These are phyloP conservation scores for Hemicordylus capensis DNA, from an alignment of 2,113 vertebrate genomes.

Conservation along the genomic window DNA sequence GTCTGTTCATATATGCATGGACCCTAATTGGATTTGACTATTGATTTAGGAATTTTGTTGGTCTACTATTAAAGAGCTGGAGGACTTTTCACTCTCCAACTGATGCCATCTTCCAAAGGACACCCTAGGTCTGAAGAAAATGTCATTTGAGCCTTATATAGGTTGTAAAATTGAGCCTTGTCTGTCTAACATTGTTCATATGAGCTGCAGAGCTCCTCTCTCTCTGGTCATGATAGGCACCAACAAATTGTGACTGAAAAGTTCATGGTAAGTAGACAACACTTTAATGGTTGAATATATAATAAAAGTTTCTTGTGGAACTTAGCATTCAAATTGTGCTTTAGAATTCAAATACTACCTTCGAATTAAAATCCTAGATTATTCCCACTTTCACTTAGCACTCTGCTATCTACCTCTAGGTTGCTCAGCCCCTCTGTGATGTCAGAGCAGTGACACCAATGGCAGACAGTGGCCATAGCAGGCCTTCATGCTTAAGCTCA, in stretches of 20 bases:
- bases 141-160: not conserved
- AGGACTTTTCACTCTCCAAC: not conserved
- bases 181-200: not conserved
- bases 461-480: not conserved
- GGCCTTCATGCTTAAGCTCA: too few species aligned
- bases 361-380: not conserved
- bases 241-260: not conserved
- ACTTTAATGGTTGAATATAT: not conserved
- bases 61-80: not conserved
- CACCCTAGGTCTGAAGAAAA: not conserved
- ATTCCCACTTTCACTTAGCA: not conserved
- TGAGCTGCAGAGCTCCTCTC: not conserved
- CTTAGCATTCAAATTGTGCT: not conserved
- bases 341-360: not conserved
- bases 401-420: not conserved
- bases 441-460: not conserved
- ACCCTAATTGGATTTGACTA: not conserved
- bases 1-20: constrained; percentile 49
- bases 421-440: not conserved
- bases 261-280: not conserved
- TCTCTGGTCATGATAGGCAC: too few species aligned
- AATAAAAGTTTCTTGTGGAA: not conserved
- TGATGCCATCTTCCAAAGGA: not conserved
- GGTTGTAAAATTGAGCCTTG: not conserved
- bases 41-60: constrained; percentile 10